These are phyloP conservation scores for Emmelina monodactyla DNA, from an alignment of 2,888 invertebrate genomes.

Conservation along the genomic window DNA sequence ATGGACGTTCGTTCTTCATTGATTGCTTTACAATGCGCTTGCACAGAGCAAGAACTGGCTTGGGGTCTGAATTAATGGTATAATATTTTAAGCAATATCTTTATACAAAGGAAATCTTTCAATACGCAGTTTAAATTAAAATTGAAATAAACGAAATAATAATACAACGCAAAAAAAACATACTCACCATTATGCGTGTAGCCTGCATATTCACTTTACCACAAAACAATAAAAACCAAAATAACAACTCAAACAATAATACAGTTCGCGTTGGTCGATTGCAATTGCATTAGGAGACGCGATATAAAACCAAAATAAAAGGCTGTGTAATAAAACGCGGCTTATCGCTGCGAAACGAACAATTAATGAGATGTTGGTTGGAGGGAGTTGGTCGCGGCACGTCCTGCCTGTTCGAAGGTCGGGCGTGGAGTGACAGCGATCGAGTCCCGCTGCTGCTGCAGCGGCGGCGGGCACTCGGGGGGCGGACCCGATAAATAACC, in stretches of 20 bases:
- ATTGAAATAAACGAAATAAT: slow-evolving; percentile 3
- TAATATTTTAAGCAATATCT: too few species aligned
- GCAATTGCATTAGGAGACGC: slow-evolving; percentile 57
- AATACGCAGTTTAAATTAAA: background rate
- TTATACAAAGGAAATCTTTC: background rate
- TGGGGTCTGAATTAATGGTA: too few species aligned
- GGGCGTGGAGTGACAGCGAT: slow-evolving; percentile 25
- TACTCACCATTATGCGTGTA: slow-evolving; percentile 42
- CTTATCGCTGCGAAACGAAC: slow-evolving; percentile 48
- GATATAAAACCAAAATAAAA: slow-evolving; percentile 55
- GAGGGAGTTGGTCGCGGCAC: slow-evolving; percentile 23
- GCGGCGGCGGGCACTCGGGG: slow-evolving; percentile 38
- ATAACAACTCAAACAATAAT: slow-evolving; percentile 40
- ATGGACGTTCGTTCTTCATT: slow-evolving; percentile 35
- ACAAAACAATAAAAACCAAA: slow-evolving; percentile 43
- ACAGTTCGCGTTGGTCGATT: slow-evolving; percentile 48
- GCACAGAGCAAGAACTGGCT: slow-evolving; percentile 24
- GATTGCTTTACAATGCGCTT: slow-evolving; percentile 55
- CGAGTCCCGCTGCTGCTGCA: slow-evolving; percentile 12
- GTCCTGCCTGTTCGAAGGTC: slow-evolving; percentile 29
- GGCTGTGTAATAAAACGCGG: slow-evolving; percentile 46
- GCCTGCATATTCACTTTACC: slow-evolving; percentile 43
- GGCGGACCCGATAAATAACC: slow-evolving; percentile 42
- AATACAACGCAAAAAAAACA: slow-evolving; percentile 8
- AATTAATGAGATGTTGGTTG: slow-evolving; percentile 47